A percentile compares a stretch with the other conserved stretches of the same genome.
Conservation (phyloP, 2,113 vertebrate species). For the Aythya baeri region DNA sequence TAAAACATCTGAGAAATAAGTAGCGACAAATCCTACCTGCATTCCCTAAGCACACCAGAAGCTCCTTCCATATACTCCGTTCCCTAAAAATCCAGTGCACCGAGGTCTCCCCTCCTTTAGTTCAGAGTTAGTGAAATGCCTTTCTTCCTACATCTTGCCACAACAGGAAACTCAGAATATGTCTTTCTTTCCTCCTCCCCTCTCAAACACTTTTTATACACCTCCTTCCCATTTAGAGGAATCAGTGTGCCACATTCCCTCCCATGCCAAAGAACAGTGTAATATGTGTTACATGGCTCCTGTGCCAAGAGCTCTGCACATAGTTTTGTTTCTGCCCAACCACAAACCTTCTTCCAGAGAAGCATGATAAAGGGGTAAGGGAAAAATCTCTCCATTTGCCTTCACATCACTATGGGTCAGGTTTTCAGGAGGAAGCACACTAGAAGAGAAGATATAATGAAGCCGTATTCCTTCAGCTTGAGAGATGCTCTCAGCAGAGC, state of each 20-base stretch:
- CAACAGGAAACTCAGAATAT: neutral
- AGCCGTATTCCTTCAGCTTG: neutral
- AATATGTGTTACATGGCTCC: neutral
- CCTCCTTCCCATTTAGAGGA: constrained; percentile 43
- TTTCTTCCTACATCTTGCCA: constrained; percentile 35
- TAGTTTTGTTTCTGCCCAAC: neutral
- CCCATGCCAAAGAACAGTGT: neutral
- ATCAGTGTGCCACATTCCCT: constrained; percentile 24
- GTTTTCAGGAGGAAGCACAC: neutral
- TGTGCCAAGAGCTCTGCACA: constrained; percentile 5
- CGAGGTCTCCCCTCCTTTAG: neutral
- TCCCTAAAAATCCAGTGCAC: neutral
- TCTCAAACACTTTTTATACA: constrained; percentile 19
- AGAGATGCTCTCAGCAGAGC: neutral
- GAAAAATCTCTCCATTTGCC: neutral
- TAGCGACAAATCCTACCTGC: constrained; percentile 51
- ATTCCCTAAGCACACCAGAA: constrained; percentile 34
- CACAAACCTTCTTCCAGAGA: neutral
- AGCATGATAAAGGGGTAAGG: neutral
- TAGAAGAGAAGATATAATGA: neutral
- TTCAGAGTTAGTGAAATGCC: neutral
- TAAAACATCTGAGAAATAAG: neutral
- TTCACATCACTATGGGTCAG: neutral
- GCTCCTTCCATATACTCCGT: constrained; percentile 25
- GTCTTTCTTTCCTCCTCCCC: constrained; percentile 34